Conservation (phyloP, 2,888 invertebrate species). For the Caenorhabditis panamensis region DNA sequence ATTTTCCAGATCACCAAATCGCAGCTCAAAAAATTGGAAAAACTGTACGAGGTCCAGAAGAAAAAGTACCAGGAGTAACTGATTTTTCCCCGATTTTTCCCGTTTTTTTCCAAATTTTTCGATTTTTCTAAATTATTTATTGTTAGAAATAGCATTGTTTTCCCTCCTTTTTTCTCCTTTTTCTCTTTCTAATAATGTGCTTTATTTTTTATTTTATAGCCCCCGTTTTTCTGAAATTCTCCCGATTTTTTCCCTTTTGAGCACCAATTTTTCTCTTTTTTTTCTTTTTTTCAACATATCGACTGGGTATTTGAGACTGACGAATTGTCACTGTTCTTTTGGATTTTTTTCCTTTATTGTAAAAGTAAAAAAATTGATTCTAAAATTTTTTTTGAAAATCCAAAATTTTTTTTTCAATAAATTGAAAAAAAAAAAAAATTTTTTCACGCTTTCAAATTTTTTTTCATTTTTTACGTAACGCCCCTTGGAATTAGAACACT, state of each 20-base stretch:
- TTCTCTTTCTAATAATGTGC: constrained; percentile 47
- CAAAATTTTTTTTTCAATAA: too few relatives aligned
- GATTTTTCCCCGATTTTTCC: constrained; percentile 13
- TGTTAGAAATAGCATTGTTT: constrained; percentile 32
- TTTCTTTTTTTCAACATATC: constrained; percentile 34
- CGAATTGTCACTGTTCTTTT: background rate
- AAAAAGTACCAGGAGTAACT: constrained; percentile 53
- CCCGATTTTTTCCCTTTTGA: constrained; percentile 4
- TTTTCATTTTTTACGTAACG: too few relatives aligned
- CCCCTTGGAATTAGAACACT: too few relatives aligned
- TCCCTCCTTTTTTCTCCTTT: constrained; percentile 40
- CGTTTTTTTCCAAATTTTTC: constrained; percentile 51
- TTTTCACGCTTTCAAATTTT: too few relatives aligned
- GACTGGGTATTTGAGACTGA: constrained; percentile 44
- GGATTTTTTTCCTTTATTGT: too few relatives aligned
- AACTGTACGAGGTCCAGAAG: constrained; percentile 64
- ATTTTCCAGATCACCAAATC: constrained; percentile 70
- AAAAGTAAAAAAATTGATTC: too few relatives aligned
- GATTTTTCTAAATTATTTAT: too few relatives aligned
- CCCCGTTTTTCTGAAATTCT: background rate
- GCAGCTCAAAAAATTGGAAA: constrained; percentile 76
- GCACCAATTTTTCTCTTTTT: background rate
- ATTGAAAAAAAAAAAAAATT: too few relatives aligned
- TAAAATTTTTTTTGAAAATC: too few relatives aligned
- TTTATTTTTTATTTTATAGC: constrained; percentile 33